Base-by-base conservation (phyloP, 2,113 vertebrate species). In the Callipepla californica region DNA sequence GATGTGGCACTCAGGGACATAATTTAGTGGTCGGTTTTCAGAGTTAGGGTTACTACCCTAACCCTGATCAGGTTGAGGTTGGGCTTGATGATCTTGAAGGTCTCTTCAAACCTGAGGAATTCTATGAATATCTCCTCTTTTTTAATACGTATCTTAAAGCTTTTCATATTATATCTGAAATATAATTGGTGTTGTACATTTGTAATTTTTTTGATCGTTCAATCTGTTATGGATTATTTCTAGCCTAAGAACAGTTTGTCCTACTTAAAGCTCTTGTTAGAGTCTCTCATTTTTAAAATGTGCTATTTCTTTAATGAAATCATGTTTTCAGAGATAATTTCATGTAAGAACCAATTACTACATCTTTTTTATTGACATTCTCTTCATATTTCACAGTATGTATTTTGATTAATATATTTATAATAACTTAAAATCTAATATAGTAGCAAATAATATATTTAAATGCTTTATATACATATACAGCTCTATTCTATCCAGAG, bases 221-320 rank as follows among this genome's bases (percentile, higher is more conserved):
- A 89, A 77, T 83, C 63, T 90, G 82, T 77, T 70, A 58, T 15
- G 50, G 63, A 90, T 90, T 77, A 90, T 87, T 96, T 44, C 68
- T 63, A 77, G 63, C 80, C 68, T 69, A 85, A 65, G 70, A 89
- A 85, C 50, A 80, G 9, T 83, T 95, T 89, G 68, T 74, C 28
- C n/a, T 89, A 48, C 30, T 91, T 91, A 32, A 91, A 91, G 19
- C 8, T 89, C 92, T 47, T 80, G 66, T 67, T 67, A 84, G 2
- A 79, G 25, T 44, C 25, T 90, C 23, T 84, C 61, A 28, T 75
- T 85, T 90, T 87, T 38, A 59, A 93, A 84, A 6, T 47, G 8
- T 26, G 20, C 57, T 34, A 45, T 89, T 79, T 87, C 34, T 85
- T 89, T 78, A 57, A 58, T 62, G 61, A 85, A 87, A 38, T 68